Conservation (phyloP, 2,888 invertebrate species). For the Aricia artaxerxes region DNA sequence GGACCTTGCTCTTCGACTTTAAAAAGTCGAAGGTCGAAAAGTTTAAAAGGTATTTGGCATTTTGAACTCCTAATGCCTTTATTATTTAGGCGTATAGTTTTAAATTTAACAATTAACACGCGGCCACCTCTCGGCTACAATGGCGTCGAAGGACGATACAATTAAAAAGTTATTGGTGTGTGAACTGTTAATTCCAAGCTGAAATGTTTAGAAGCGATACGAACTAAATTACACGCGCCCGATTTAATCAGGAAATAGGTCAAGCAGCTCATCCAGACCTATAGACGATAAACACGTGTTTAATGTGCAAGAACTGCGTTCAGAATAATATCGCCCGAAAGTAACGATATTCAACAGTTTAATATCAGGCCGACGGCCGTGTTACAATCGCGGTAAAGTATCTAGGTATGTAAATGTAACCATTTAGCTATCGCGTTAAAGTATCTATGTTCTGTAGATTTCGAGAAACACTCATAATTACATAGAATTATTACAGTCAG, state of each 20-base stretch:
- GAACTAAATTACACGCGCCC: background rate
- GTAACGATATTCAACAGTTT: too few relatives aligned
- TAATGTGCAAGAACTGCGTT: background rate
- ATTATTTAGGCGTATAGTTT: background rate
- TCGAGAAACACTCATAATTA: background rate
- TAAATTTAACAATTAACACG: background rate
- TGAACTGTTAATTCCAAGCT: background rate
- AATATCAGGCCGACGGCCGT: too few relatives aligned
- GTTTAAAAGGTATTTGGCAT: background rate
- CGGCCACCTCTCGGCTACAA: background rate
- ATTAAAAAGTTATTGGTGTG: background rate
- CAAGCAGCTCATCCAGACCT: slow-evolving; percentile 10
- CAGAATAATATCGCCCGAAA: background rate
- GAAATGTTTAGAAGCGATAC: background rate
- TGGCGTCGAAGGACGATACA: background rate
- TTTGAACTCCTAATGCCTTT: background rate
- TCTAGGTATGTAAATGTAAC: too few relatives aligned
- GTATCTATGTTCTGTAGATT: background rate
- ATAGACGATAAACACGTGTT: slow-evolving; percentile 1
- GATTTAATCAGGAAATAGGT: background rate
- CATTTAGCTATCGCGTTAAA: too few relatives aligned
- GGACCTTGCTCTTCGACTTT: background rate
- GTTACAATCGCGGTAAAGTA: too few relatives aligned
- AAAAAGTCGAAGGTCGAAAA: background rate
- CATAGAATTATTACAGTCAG: too few relatives aligned